A percentile compares a stretch with the other conserved stretches of the same genome.
Conservation (phyloP, 1,140 invertebrate genomes). For the Spodoptera frugiperda region DNA sequence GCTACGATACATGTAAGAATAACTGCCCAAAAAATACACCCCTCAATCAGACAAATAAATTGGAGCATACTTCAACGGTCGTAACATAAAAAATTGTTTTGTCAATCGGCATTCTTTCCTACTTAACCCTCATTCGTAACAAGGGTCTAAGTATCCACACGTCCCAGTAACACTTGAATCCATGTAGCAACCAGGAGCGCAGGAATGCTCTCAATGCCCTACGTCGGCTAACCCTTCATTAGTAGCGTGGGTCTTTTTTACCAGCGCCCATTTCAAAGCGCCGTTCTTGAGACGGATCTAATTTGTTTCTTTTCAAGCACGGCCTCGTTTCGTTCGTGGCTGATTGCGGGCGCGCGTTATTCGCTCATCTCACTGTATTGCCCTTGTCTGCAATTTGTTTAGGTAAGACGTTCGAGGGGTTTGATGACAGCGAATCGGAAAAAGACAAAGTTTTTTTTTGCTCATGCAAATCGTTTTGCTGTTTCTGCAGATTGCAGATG, state of each 20-base stretch:
- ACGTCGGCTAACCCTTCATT: slow-evolving; percentile 75
- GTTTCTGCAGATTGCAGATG: slow-evolving; percentile 24
- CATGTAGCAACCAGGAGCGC: slow-evolving; percentile 11
- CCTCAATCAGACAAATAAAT: slow-evolving; percentile 17
- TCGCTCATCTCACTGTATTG: slow-evolving; percentile 67
- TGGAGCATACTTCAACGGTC: slow-evolving; percentile 7
- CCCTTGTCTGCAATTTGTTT: slow-evolving; percentile 61
- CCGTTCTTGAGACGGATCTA: slow-evolving; percentile 76
- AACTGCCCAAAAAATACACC: not conserved
- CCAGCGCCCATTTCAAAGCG: slow-evolving; percentile 67
- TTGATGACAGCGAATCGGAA: slow-evolving; percentile 47
- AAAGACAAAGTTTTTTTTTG: slow-evolving; percentile 47
- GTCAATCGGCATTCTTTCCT: slow-evolving; percentile 27
- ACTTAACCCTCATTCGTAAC: slow-evolving; percentile 28
- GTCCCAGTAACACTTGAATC: slow-evolving; percentile 11
- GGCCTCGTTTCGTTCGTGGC: slow-evolving; percentile 67
- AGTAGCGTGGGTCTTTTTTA: slow-evolving; percentile 67
- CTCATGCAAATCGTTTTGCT: slow-evolving; percentile 32
- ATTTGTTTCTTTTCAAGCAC: slow-evolving; percentile 80
- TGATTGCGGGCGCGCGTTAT: slow-evolving; percentile 72
- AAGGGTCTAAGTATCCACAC: slow-evolving; percentile 39
- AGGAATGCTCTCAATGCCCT: slow-evolving; percentile 48
- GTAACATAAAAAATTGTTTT: slow-evolving; percentile 24
- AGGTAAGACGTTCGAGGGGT: slow-evolving; percentile 48
- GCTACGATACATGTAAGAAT: not conserved